Percentiles rank a stretch among this genome's conserved stretches.
These are phyloP conservation scores for Myotis lucifugus DNA, from an alignment of 2,113 vertebrate genomes.

Conservation along the genomic window DNA sequence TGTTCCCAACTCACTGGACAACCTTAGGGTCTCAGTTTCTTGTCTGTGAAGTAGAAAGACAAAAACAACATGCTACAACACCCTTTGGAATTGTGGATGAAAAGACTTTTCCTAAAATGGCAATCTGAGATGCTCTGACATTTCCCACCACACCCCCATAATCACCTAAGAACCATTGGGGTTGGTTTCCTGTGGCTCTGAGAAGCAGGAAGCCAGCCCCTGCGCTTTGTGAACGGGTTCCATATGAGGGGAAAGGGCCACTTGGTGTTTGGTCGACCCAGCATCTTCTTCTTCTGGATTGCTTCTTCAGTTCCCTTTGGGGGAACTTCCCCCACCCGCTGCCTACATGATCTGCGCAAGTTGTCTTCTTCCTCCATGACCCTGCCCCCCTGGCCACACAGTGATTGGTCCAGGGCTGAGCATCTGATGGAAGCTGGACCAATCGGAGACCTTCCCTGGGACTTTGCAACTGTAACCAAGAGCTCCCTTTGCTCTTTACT, in stretches of 20 bases:
- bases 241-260: neutral
- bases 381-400: neutral
- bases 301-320: neutral
- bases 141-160: neutral
- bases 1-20: neutral
- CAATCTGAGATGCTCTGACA: neutral
- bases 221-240: neutral
- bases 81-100: neutral
- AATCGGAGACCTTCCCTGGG: conserved; percentile 32
- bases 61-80: neutral
- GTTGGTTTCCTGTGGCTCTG: neutral
- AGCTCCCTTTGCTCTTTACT: neutral
- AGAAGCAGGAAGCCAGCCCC: neutral
- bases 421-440: neutral
- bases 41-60: neutral
- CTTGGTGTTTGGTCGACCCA: neutral
- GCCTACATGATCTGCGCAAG: neutral
- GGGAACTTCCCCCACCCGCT: neutral
- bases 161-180: neutral
- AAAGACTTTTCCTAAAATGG: neutral
- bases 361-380: neutral
- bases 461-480: neutral
- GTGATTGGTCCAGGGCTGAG: neutral
- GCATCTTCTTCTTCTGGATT: neutral
- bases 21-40: neutral